These are phyloP conservation scores for Austrolebias charrua DNA, from an alignment of 2,797 vertebrate species.

Conservation along the genomic window DNA sequence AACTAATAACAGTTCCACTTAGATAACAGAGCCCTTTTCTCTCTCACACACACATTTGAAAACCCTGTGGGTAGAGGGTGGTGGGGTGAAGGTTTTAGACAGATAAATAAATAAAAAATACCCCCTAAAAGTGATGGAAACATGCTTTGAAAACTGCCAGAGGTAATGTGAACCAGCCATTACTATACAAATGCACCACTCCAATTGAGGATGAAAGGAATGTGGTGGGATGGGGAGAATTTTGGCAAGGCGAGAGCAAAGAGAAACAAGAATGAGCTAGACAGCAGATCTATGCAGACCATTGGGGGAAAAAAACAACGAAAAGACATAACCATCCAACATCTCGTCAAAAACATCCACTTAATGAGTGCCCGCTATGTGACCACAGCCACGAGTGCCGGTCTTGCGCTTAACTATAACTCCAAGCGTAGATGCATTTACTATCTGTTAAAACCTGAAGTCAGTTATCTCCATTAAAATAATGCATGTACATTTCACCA, in stretches of 20 bases:
- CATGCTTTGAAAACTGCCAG: constrained; percentile 62
- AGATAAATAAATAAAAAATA: constrained; percentile 59
- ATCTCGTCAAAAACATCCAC: constrained; percentile 45
- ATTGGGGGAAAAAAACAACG: constrained; percentile 51
- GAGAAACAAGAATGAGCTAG: constrained; percentile 33
- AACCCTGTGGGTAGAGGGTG: constrained; percentile 33
- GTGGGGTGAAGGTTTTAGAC: constrained; percentile 29
- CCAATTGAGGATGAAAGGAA: constrained; percentile 54
- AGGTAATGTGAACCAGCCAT: constrained; percentile 66
- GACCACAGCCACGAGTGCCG: constrained; percentile 35
- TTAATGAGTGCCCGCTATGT: constrained; percentile 44
- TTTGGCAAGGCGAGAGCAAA: constrained; percentile 29
- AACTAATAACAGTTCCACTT: constrained; percentile 75
- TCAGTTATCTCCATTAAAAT: constrained; percentile 67
- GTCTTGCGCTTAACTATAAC: constrained; percentile 28
- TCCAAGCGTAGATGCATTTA: constrained; percentile 30
- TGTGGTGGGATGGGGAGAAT: constrained; percentile 49
- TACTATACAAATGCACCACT: constrained; percentile 76
- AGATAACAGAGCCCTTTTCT: constrained; percentile 64
- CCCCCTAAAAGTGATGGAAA: constrained; percentile 59
- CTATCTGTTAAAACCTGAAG: constrained; percentile 57
- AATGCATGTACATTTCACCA: constrained; percentile 52
- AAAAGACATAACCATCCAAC: constrained; percentile 51
- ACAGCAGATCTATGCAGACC: constrained; percentile 33
- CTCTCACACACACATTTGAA: constrained; percentile 53